Evolutionary conservation across 2,113 vertebrate genomes (phyloP).

Genomic region (Cercocebus atys): DNA sequence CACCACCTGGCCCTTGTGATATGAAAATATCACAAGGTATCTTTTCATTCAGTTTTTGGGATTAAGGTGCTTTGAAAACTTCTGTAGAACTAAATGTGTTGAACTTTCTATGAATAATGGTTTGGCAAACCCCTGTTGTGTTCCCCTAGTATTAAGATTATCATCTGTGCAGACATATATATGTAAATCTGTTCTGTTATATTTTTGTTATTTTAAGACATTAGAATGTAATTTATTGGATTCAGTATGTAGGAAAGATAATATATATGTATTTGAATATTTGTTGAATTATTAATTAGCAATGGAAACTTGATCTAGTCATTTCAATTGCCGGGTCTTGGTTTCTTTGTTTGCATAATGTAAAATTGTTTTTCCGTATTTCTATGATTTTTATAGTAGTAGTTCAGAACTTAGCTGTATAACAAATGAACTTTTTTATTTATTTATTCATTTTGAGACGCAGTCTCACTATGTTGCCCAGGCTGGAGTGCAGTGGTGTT

Average conservation of each 20-base stretch:
- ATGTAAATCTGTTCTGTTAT: not conserved
- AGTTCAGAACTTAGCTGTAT: not conserved
- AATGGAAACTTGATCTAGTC: not conserved
- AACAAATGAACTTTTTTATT: not conserved
- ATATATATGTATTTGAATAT: not conserved
- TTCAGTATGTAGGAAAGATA: not conserved
- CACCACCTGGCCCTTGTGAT: not conserved
- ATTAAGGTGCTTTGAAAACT: not conserved
- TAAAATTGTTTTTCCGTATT: not conserved
- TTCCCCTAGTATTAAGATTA: not conserved
- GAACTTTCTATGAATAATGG: not conserved
- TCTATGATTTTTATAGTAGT: not conserved
- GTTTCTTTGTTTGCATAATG: not conserved
- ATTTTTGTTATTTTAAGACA: slow-evolving; percentile 7
- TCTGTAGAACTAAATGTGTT: not conserved
- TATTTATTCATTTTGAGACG: too few relatives aligned
- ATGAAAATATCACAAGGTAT: not conserved
- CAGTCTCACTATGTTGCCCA: too few relatives aligned
- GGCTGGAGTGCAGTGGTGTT: too few relatives aligned
- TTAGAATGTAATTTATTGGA: not conserved
- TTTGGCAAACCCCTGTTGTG: not conserved
- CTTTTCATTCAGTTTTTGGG: not conserved
- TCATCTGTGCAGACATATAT: not conserved
- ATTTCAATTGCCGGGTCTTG: not conserved
- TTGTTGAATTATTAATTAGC: not conserved